Conservation (phyloP, 2,888 invertebrate genomes). For the Heliconius charithonia region DNA sequence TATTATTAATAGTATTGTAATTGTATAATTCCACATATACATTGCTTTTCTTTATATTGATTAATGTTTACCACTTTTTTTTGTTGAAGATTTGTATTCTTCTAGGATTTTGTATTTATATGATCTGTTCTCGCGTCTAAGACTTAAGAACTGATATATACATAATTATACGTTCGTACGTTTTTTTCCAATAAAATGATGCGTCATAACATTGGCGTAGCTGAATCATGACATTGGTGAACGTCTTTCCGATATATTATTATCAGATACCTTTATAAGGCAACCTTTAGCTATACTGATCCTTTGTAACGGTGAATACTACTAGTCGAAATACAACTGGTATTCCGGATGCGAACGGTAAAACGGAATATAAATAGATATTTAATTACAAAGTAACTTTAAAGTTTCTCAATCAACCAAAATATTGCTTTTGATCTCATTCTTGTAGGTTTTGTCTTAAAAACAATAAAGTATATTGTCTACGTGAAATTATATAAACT, state of each 20-base stretch:
- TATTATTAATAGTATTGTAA: too few species aligned
- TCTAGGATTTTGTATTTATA: not conserved
- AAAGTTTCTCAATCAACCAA: not conserved
- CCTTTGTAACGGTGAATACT: slow-evolving; percentile 46
- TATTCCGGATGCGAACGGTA: slow-evolving; percentile 22
- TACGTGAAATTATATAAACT: too few species aligned
- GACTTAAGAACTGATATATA: not conserved
- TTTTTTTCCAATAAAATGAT: slow-evolving; percentile 45
- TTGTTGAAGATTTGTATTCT: not conserved
- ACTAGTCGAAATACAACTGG: not conserved
- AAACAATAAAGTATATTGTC: too few species aligned
- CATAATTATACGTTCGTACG: slow-evolving; percentile 28
- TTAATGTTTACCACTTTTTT: too few species aligned
- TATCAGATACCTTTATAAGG: slow-evolving; percentile 45
- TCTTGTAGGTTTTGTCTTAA: too few species aligned
- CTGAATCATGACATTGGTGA: slow-evolving; percentile 47
- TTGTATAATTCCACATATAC: too few species aligned
- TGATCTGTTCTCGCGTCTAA: not conserved
- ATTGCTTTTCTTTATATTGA: too few species aligned
- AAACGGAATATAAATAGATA: not conserved
- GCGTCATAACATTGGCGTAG: slow-evolving; percentile 41
- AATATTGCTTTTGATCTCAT: too few species aligned
- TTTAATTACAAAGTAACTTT: not conserved
- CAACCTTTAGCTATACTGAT: slow-evolving; percentile 38
- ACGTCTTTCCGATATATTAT: slow-evolving; percentile 43